These are phyloP conservation scores for Oreortyx pictus DNA, from an alignment of 2,797 vertebrate genomes.

Conservation along the genomic window DNA sequence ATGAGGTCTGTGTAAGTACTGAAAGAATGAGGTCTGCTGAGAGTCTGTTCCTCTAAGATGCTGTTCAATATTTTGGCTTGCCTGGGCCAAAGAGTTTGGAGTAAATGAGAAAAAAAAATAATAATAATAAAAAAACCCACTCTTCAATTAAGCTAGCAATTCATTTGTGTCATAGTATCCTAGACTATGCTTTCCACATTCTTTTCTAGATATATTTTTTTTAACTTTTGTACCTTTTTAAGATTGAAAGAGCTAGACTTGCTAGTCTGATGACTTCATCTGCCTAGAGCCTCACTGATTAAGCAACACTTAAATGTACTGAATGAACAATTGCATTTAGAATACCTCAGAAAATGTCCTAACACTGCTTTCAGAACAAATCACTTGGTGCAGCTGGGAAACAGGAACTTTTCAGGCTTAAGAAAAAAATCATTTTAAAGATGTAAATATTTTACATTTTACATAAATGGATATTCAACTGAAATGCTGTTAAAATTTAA, in stretches of 20 bases:
- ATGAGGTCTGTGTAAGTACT: too few species aligned
- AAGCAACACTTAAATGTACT: neutral
- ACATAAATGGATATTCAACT: neutral
- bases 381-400: neutral
- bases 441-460: neutral
- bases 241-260: neutral
- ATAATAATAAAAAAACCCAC: neutral
- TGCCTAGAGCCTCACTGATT: neutral
- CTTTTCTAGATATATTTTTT: neutral
- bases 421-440: neutral
- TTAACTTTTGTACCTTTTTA: constrained; percentile 18
- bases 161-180: constrained; percentile 10
- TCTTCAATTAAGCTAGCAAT: constrained; percentile 47
- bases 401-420: neutral
- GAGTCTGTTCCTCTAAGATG: too few species aligned
- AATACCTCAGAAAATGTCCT: neutral
- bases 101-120: neutral
- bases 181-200: neutral
- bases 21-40: too few species aligned
- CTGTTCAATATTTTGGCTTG: too few species aligned
- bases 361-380: neutral
- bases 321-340: neutral
- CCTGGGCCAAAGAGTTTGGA: neutral
- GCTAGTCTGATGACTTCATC: neutral
- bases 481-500: neutral